Base-by-base conservation (phyloP, 2,888 invertebrate species). In the Drosophila diplacantha region DNA sequence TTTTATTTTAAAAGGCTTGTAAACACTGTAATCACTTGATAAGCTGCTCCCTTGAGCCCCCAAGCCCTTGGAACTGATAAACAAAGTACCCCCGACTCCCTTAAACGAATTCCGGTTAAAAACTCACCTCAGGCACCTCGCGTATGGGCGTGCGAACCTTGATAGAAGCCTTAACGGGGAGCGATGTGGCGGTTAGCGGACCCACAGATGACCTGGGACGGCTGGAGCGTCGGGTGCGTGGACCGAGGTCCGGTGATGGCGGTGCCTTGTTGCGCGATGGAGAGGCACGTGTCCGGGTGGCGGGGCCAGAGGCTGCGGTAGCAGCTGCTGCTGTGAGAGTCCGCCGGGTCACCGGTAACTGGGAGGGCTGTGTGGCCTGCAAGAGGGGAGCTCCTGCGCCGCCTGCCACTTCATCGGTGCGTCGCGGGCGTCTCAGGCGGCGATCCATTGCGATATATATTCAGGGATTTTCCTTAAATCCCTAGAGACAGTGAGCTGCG, bases 211-310 rank as follows among this genome's bases (percentile, higher is more conserved):
- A 91, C 46, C 90, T 87, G 8, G 86, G 81, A 12, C 89, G 85
- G 16, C 91, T 91, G 24, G 91, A 91, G 74, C 90, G 90, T 6
- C 90, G 89, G 18, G 73, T 68, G 16, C 75, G 82, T 8, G 70
- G 57, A 0, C 63, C 68, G 2, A 47, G n/a, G 0, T 74, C 74
- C 11, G 55, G 57, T 1, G 53, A 31, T 31, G 52, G 35, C 9
- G 67, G 71, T 9, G 46, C 39, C 53, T 68, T 69, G 55, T 64
- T 72, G 34, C 65, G 73, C 2, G 70, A 52, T 37, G 83, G 80
- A 12, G 80, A 73, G 46, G 72, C 66, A 69, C 81, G 74, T 80
- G 82, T 71, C 44, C 84, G 82, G 3, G 58, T 71, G 16, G 49
- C 32, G 3, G 44, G 47, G 16, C 61, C 53, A 12, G 68, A 39